Percentiles rank a stretch among this genome's conserved stretches.
Conservation (phyloP, 1,140 invertebrate genomes). For the Lanistes nyassanus region DNA sequence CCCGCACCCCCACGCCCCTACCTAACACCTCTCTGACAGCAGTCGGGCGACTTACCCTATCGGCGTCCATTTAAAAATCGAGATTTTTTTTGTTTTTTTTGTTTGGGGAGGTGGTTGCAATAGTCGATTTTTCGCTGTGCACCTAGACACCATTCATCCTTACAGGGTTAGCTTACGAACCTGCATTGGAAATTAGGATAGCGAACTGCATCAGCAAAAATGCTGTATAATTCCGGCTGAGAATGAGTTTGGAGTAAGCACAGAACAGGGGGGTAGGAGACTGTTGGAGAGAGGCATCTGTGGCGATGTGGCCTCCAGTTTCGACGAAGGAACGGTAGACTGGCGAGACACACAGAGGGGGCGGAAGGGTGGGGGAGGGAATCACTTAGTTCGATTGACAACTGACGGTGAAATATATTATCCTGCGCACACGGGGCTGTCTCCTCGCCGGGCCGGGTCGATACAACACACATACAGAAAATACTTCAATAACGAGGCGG, state of each 20-base stretch:
- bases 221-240: not conserved
- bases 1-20: too few species aligned
- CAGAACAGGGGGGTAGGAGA: not conserved
- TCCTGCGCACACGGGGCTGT: not conserved
- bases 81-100: too few species aligned
- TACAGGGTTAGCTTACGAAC: not conserved
- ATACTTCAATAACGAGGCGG: not conserved
- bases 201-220: not conserved
- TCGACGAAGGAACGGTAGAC: not conserved
- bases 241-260: not conserved
- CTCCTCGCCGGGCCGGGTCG: not conserved
- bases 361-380: conserved; percentile 7
- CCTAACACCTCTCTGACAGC: too few species aligned
- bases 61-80: not conserved
- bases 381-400: conserved; percentile 4
- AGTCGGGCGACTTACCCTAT: too few species aligned
- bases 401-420: not conserved
- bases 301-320: not conserved
- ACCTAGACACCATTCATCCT: not conserved
- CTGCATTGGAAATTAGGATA: not conserved
- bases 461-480: not conserved
- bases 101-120: not conserved
- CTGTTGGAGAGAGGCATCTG: not conserved
- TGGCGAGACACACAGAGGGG: conserved; percentile 12
- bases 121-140: not conserved